Percentiles rank a stretch among this genome's conserved stretches.
phyloP scores from a whole-genome alignment of 1,140 invertebrate genomes.

The Bombus pascuorum region DNA sequence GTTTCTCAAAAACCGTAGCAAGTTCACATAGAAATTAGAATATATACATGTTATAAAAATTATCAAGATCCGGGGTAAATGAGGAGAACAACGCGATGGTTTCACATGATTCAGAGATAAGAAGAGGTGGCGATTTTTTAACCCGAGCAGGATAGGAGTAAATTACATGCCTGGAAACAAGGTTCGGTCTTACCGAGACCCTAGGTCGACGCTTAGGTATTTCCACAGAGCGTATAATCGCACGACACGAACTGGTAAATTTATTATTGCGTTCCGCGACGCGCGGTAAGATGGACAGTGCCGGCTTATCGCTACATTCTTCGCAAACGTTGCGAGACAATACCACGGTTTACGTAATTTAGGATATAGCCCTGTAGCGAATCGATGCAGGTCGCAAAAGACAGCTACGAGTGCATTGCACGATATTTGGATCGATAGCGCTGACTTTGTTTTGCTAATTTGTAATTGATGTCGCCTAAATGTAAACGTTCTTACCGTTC shows the following conservation, averaged over 20 bases:
- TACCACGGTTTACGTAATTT: slow-evolving; percentile 17
- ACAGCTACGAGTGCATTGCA: neutral
- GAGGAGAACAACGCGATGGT: neutral
- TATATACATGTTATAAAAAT: neutral
- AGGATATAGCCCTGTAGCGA: neutral
- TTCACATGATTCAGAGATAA: too few relatives aligned
- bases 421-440: slow-evolving; percentile 20
- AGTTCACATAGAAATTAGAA: neutral
- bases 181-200: slow-evolving; percentile 44
- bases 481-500: neutral
- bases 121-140: slow-evolving; percentile 16
- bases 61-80: neutral
- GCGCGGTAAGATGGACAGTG: slow-evolving; percentile 35
- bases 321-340: slow-evolving; percentile 26
- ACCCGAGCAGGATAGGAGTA: slow-evolving; percentile 26
- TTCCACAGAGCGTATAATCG: slow-evolving; percentile 45
- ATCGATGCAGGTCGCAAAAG: slow-evolving; percentile 13
- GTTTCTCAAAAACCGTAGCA: neutral
- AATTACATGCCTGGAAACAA: slow-evolving; percentile 46
- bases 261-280: slow-evolving; percentile 51
- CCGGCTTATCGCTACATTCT: slow-evolving; percentile 43
- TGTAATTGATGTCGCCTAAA: slow-evolving; percentile 4
- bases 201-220: slow-evolving; percentile 34
- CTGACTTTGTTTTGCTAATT: neutral
- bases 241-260: slow-evolving; percentile 31